Conservation (phyloP, 2,113 vertebrate species). For the Rhinopithecus roxellana region DNA sequence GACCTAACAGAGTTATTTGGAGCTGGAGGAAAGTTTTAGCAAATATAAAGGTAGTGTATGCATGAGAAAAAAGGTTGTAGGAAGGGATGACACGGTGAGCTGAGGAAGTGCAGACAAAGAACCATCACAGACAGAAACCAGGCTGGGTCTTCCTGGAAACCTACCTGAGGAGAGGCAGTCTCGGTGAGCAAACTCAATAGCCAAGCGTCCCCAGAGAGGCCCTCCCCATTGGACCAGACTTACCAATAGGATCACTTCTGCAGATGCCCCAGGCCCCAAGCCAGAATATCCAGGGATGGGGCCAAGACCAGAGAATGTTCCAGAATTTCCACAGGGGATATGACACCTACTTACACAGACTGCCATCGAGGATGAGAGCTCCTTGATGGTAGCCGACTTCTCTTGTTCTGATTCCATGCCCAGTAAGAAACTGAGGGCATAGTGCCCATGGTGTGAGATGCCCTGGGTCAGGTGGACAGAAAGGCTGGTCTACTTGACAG, state of each 20-base stretch:
- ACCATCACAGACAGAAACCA: not conserved
- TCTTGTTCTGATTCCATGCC: not conserved
- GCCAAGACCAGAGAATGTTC: not conserved
- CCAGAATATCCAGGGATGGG: not conserved
- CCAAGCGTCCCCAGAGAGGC: not conserved
- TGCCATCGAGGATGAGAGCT: not conserved
- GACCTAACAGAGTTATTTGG: not conserved
- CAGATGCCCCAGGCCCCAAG: not conserved
- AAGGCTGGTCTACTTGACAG: not conserved
- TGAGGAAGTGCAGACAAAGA: not conserved
- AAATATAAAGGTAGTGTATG: not conserved
- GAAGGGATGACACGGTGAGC: no score
- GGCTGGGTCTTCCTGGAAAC: not conserved
- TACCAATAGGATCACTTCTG: not conserved
- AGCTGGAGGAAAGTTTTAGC: not conserved
- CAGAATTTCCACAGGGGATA: not conserved
- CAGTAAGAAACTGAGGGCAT: not conserved
- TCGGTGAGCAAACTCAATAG: not conserved
- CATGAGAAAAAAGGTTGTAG: not conserved
- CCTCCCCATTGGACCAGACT: not conserved
- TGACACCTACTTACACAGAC: not conserved
- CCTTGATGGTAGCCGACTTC: not conserved
- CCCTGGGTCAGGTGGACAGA: not conserved
- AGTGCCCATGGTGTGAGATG: not conserved
- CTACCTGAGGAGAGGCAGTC: not conserved